Conservation (phyloP, 1,140 invertebrate species). For the Drosophila parabipectinata region DNA sequence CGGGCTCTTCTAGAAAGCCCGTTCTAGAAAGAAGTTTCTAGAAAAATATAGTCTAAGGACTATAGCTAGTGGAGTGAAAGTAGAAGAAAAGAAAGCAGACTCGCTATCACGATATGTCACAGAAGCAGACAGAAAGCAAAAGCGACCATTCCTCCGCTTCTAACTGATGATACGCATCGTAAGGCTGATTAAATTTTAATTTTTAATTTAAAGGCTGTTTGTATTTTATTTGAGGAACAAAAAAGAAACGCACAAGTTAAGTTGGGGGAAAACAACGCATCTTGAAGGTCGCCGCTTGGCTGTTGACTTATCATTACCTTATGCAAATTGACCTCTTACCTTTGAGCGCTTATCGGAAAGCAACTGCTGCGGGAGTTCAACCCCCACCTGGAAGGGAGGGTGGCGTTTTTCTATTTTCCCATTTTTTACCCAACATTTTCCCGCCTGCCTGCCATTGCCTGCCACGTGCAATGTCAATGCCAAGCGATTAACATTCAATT, state of each 20-base stretch:
- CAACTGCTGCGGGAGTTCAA: conserved; percentile 22
- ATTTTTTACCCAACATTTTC: conserved; percentile 10
- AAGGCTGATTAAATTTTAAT: conserved; percentile 78
- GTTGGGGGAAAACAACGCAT: conserved; percentile 12
- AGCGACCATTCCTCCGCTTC: not conserved
- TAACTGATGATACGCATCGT: conserved; percentile 49
- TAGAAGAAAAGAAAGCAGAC: conserved; percentile 47
- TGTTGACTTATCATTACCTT: conserved; percentile 78
- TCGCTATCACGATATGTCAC: conserved; percentile 68
- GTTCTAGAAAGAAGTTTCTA: too few species aligned
- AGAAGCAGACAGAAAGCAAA: conserved; percentile 55
- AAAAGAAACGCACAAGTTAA: conserved; percentile 30
- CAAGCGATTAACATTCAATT: conserved; percentile 83
- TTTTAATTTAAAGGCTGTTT: conserved; percentile 82
- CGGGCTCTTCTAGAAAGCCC: too few species aligned
- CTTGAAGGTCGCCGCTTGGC: conserved; percentile 37
- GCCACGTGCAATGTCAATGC: conserved; percentile 79
- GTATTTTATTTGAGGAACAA: conserved; percentile 58
- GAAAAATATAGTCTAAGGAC: not conserved
- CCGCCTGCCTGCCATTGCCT: conserved; percentile 9
- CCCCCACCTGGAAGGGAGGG: not conserved
- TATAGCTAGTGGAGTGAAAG: conserved; percentile 32
- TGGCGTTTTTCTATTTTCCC: conserved; percentile 15
- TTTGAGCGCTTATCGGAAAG: conserved; percentile 44
- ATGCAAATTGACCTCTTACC: conserved; percentile 70